These are phyloP conservation scores for Timema cristinae DNA, from an alignment of 2,888 invertebrate species.

Conservation along the genomic window DNA sequence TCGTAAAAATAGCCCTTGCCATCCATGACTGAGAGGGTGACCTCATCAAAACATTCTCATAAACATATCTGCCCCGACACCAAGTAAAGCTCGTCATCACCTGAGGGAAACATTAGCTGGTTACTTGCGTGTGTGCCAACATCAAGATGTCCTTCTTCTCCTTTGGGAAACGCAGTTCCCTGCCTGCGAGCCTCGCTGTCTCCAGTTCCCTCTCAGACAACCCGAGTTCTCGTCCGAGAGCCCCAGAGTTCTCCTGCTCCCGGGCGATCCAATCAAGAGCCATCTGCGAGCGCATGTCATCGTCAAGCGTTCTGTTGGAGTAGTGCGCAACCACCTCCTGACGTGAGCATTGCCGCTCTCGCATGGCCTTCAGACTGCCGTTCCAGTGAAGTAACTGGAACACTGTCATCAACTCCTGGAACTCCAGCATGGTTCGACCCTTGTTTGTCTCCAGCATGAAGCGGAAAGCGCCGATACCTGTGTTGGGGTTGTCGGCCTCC, in stretches of 20 bases:
- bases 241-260: constrained; percentile 64
- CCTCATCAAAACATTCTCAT: too few relatives aligned
- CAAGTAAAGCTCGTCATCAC: too few relatives aligned
- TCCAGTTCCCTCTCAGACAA: constrained; percentile 84
- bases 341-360: constrained; percentile 89
- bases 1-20: too few relatives aligned
- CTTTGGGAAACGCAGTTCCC: constrained; percentile 89
- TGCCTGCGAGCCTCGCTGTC: constrained; percentile 78
- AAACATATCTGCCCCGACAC: too few relatives aligned
- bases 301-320: constrained; percentile 86
- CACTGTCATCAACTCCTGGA: constrained; percentile 96
- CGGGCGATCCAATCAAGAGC: constrained; percentile 91
- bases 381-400: constrained; percentile 96
- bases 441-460: constrained; percentile 62
- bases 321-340: constrained; percentile 93
- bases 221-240: constrained; percentile 75
- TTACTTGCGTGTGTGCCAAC: constrained; percentile 79
- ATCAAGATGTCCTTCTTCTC: constrained; percentile 93
- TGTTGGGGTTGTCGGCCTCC: constrained; percentile 60
- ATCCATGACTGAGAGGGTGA: too few relatives aligned
- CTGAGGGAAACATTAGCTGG: constrained; percentile 23
- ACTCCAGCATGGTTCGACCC: constrained; percentile 87
- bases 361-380: constrained; percentile 92
- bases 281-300: constrained; percentile 95
- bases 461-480: constrained; percentile 67